phyloP scores from a whole-genome alignment of 1,140 invertebrate species.

The Cotesia chilonis region DNA sequence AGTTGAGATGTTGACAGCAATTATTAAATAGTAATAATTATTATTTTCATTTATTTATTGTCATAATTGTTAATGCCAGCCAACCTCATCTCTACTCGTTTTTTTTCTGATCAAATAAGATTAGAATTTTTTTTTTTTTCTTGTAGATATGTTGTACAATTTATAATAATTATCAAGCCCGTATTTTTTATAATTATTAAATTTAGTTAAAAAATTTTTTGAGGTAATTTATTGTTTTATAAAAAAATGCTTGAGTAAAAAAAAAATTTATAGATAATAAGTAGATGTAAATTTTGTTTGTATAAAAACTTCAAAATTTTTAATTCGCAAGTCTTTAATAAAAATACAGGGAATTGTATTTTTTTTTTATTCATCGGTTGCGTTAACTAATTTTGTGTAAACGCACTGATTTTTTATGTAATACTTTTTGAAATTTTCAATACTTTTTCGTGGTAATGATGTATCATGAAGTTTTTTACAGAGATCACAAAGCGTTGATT shows the following conservation, averaged over 20 bases:
- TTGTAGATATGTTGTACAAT: slow-evolving; percentile 36
- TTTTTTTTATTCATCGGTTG: background rate
- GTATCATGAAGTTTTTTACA: slow-evolving; percentile 27
- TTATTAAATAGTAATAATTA: too few species aligned
- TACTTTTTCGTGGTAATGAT: slow-evolving; percentile 8
- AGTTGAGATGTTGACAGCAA: slow-evolving; percentile 54
- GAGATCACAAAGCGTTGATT: slow-evolving; percentile 20
- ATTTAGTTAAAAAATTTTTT: background rate
- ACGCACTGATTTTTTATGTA: slow-evolving; percentile 24
- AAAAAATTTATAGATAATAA: too few species aligned
- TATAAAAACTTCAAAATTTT: too few species aligned
- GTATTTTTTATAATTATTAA: slow-evolving; percentile 13
- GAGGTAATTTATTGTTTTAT: background rate
- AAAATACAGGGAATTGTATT: background rate
- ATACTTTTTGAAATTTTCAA: slow-evolving; percentile 28
- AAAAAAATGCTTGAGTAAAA: too few species aligned
- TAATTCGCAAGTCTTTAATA: too few species aligned
- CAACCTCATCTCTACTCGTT: slow-evolving; percentile 24
- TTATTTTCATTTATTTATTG: background rate
- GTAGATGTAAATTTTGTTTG: too few species aligned
- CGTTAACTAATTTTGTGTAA: background rate
- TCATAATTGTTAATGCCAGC: slow-evolving; percentile 5
- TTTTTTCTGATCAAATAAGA: background rate
- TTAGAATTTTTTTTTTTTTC: background rate
- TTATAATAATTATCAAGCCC: slow-evolving; percentile 21